These are phyloP conservation scores for Oligia fasciuncula DNA, from an alignment of 2,888 invertebrate genomes.

Conservation along the genomic window DNA sequence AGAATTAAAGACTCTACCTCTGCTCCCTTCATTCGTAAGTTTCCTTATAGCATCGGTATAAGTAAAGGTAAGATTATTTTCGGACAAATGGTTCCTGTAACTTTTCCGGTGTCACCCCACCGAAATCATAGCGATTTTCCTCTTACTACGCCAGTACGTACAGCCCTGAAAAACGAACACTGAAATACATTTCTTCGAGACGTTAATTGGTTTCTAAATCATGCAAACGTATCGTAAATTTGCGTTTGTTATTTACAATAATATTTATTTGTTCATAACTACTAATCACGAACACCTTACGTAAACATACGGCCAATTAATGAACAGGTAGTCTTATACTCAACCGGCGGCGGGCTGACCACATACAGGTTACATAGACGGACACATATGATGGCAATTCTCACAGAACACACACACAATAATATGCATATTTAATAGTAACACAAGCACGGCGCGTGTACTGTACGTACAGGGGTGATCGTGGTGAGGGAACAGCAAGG, in stretches of 20 bases:
- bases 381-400: constrained; percentile 73
- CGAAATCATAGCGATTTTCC: constrained; percentile 27
- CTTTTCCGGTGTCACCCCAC: constrained; percentile 43
- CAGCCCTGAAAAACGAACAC: constrained; percentile 55
- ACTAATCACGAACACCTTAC: constrained; percentile 65
- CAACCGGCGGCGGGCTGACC: constrained; percentile 53
- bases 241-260: constrained; percentile 63
- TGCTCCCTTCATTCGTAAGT: constrained; percentile 5
- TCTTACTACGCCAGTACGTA: constrained; percentile 19
- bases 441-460: constrained; percentile 69
- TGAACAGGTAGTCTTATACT: constrained; percentile 58
- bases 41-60: constrained; percentile 5
- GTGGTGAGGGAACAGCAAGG: constrained; percentile 49
- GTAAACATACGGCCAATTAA: constrained; percentile 63
- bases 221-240: constrained; percentile 67
- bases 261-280: constrained; percentile 63
- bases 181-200: constrained; percentile 57
- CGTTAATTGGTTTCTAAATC: constrained; percentile 69
- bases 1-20: background rate
- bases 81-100: constrained; percentile 38
- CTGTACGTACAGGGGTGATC: constrained; percentile 64
- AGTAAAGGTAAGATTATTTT: constrained; percentile 34
- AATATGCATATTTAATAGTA: constrained; percentile 65
- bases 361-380: constrained; percentile 27
- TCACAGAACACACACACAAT: constrained; percentile 72